Conservation (phyloP, 1,140 invertebrate species). For the Archivesica marissinica region DNA sequence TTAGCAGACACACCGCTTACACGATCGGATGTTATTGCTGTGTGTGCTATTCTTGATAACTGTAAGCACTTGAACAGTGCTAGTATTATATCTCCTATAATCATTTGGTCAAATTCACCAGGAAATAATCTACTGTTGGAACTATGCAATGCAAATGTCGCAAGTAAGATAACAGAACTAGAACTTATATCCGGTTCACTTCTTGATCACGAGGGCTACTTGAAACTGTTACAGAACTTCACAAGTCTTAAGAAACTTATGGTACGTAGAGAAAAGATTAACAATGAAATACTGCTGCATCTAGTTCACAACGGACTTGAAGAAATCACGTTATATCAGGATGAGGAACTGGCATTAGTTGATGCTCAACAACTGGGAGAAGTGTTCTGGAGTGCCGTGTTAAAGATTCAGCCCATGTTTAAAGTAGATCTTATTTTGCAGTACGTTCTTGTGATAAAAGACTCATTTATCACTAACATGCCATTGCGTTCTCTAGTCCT, state of each 20-base stretch:
- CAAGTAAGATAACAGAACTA: constrained; percentile 65
- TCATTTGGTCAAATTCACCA: constrained; percentile 58
- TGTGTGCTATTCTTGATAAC: constrained; percentile 56
- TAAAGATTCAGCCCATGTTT: constrained; percentile 64
- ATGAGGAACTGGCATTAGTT: constrained; percentile 66
- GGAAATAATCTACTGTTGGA: constrained; percentile 60
- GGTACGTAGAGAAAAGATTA: constrained; percentile 68
- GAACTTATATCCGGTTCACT: constrained; percentile 63
- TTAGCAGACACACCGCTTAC: constrained; percentile 46
- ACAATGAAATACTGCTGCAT: constrained; percentile 64
- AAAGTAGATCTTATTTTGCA: constrained; percentile 65
- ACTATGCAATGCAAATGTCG: constrained; percentile 49
- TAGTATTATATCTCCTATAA: constrained; percentile 57
- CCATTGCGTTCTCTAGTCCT: constrained; percentile 65
- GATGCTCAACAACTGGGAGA: constrained; percentile 63
- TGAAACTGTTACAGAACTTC: constrained; percentile 63
- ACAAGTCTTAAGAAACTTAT: constrained; percentile 57
- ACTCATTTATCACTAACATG: constrained; percentile 67
- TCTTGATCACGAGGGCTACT: constrained; percentile 63
- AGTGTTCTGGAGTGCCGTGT: constrained; percentile 64
- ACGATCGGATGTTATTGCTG: constrained; percentile 55
- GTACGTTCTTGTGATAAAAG: constrained; percentile 70
- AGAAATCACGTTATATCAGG: constrained; percentile 67
- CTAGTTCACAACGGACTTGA: constrained; percentile 61
- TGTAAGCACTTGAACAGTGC: constrained; percentile 53